These are phyloP conservation scores for Erebia palarica DNA, from an alignment of 2,888 invertebrate genomes.

Conservation along the genomic window DNA sequence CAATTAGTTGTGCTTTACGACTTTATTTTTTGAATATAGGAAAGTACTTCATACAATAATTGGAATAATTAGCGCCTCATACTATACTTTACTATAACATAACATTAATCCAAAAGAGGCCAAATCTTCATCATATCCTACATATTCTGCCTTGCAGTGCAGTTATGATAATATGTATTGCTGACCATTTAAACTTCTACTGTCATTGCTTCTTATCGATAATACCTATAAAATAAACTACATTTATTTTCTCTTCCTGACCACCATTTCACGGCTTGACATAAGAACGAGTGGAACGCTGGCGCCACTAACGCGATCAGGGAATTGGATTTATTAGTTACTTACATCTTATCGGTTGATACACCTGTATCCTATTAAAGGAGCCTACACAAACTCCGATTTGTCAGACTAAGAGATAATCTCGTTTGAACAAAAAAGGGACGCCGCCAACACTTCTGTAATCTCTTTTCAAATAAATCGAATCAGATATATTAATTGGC, in stretches of 20 bases:
- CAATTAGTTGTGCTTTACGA: not conserved
- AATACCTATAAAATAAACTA: constrained; percentile 39
- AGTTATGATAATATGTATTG: not conserved
- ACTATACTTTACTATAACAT: no score
- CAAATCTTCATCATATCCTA: no score
- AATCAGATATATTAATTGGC: constrained; percentile 17
- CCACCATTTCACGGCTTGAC: constrained; percentile 39
- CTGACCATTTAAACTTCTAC: constrained; percentile 14
- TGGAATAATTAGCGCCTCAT: no score
- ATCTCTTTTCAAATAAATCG: constrained; percentile 19
- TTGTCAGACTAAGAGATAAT: constrained; percentile 25
- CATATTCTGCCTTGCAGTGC: not conserved
- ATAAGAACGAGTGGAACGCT: constrained; percentile 58
- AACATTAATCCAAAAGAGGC: no score
- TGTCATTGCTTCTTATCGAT: constrained; percentile 31
- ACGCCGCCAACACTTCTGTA: constrained; percentile 20
- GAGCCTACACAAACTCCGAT: constrained; percentile 26
- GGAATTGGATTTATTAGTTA: constrained; percentile 68
- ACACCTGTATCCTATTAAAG: constrained; percentile 52
- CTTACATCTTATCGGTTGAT: constrained; percentile 64
- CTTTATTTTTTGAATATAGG: not conserved
- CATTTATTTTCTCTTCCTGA: constrained; percentile 41
- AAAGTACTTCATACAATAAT: no score
- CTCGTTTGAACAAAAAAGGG: constrained; percentile 22
- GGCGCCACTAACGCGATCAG: constrained; percentile 74